Base-by-base conservation (phyloP, 2,888 invertebrate species). In the Sesia apiformis region DNA sequence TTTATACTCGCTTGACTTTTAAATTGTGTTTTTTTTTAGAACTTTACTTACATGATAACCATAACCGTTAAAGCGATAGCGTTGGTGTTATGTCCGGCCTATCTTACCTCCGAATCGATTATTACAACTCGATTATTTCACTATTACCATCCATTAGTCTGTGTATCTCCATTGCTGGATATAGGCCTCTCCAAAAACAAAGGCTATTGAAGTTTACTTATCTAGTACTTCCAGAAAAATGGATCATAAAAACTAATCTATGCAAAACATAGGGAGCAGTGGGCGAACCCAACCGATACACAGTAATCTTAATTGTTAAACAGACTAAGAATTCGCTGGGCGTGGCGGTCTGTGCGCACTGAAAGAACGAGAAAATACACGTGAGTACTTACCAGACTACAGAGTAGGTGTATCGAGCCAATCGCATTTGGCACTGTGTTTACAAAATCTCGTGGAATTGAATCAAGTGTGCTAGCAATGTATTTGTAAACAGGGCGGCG, bases 401-500 rank as follows among this genome's bases (percentile, higher is more conserved):
- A 4, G 42, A n/a, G n/a, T n/a, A 46, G 49, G 8, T 49, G 43
- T 53, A 53, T 49, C 67, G 62, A 72, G 69, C 70, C 75, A 80
- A 83, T 79, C 74, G 74, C 74, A 72, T 80, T 78, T 79, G 75
- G 81, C 76, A 70, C 72, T 74, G 60, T 86, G 85, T 84, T 88
- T 87, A 86, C 81, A 80, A 83, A 85, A 81, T 79, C 75, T 74
- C 66, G 74, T 72, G 81, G 73, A 84, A 83, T 84, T 75, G 79
- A 84, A 85, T 81, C 80, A 81, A 79, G 78, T 79, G 77, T 75
- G 80, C 73, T 41, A 42, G 76, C 78, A 80, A 23, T 84, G 78
- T 86, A 88, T 89, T 89, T 83, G 88, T 88, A 88, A 88, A 88
- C 88, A 87, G 78, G 79, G 75, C 72, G 53, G 69, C 70, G 70